Conservation (phyloP, 2,888 invertebrate genomes). For the Pharmacophagus antenor region DNA sequence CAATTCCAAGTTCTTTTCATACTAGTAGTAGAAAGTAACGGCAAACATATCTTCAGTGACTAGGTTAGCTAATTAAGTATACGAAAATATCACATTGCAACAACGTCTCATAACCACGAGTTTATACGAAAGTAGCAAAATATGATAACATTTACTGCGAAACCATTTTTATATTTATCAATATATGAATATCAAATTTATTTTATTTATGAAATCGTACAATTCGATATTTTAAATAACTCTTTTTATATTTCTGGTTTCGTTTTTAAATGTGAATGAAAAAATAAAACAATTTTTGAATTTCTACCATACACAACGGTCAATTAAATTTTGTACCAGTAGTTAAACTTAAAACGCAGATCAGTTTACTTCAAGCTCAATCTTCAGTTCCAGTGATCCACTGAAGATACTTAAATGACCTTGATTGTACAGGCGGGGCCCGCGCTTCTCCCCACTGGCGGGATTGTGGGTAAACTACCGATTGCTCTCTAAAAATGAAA, state of each 20-base stretch:
- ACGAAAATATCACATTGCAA: conserved; percentile 53
- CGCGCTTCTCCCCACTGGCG: conserved; percentile 58
- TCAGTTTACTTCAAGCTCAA: conserved; percentile 41
- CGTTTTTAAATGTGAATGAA: background rate
- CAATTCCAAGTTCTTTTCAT: conserved; percentile 45
- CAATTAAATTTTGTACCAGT: conserved; percentile 12
- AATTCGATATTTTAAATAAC: no score
- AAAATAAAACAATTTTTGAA: background rate
- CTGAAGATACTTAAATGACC: conserved; percentile 78
- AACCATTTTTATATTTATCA: no score
- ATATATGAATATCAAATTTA: no score
- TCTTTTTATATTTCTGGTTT: no score
- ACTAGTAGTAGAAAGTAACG: conserved; percentile 47
- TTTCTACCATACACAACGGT: background rate
- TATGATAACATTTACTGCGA: background rate
- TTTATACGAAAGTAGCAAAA: conserved; percentile 22
- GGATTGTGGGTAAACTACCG: conserved; percentile 56
- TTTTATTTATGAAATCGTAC: no score
- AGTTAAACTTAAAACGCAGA: conserved; percentile 29
- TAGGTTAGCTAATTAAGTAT: conserved; percentile 53
- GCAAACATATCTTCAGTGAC: conserved; percentile 49
- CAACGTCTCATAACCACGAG: conserved; percentile 25
- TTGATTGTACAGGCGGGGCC: conserved; percentile 73
- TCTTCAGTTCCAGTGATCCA: conserved; percentile 79
- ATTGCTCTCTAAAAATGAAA: conserved; percentile 69